A percentile compares a stretch with the other conserved stretches of the same genome.
Conservation (phyloP, 2,797 vertebrate genomes). For the Chrysocyon brachyurus region DNA sequence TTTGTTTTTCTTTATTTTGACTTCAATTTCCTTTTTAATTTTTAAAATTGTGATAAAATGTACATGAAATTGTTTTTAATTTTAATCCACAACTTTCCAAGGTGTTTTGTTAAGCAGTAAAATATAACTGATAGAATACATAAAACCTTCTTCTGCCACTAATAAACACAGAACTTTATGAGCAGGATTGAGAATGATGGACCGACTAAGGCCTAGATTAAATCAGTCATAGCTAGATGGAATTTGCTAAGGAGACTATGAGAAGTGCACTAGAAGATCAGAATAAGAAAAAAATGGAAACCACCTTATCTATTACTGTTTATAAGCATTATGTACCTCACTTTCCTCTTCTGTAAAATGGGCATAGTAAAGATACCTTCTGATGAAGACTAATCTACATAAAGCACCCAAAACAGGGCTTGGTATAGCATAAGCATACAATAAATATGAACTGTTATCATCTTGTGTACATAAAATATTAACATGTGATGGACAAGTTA, state of each 20-base stretch:
- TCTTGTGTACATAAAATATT: not conserved
- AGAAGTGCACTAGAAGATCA: not conserved
- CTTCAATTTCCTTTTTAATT: not conserved
- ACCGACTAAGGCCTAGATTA: not conserved
- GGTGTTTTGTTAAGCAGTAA: slow-evolving; percentile 1
- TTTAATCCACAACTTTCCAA: not conserved
- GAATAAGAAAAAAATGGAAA: not conserved
- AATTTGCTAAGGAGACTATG: not conserved
- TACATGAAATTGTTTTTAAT: not conserved
- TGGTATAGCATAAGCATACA: not conserved
- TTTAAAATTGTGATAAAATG: slow-evolving; percentile 20
- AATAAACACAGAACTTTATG: slow-evolving; percentile 21
- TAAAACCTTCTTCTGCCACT: not conserved
- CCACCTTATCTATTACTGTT: not conserved
- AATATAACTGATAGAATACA: not conserved
- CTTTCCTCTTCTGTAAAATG: slow-evolving; percentile 29
- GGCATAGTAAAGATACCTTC: not conserved
- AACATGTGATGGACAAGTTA: not conserved
- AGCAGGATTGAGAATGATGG: not conserved
- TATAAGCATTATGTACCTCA: not conserved
- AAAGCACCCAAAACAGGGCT: not conserved
- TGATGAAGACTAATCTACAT: not conserved
- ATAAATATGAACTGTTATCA: not conserved
- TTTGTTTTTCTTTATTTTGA: not conserved
- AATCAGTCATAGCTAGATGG: not conserved